Base-by-base conservation (phyloP, 2,113 vertebrate genomes). In the Lepus americanus region DNA sequence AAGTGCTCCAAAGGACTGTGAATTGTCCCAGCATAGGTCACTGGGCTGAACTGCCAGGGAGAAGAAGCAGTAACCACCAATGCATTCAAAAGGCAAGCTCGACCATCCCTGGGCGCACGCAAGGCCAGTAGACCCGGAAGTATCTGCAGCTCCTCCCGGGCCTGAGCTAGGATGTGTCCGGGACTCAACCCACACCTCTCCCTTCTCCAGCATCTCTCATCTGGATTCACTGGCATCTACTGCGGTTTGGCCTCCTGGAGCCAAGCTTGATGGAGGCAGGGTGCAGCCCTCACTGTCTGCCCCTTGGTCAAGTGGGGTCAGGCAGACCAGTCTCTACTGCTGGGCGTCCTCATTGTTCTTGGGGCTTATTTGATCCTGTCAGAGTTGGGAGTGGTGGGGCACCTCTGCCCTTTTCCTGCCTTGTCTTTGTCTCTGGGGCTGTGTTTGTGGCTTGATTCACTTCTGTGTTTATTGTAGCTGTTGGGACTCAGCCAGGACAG, bases 81-180 rank as follows among this genome's bases (percentile, higher is more conserved):
- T 29, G 25, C 31, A 49, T 27, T 82, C 33, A 44, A 27, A 63
- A 1, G 53, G 59, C 53, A 31, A 10, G 73, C 19, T n/a, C 0
- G 0, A 9, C 19, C 9, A 16, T 51, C 27, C 22, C 36, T 17
- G 9, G 69, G 3, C 2, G 1, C 19, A 33, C 4, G 0, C 17
- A 44, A 61, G 5, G 25, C 33, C 7, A 6, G 3, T 14, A 69
- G 61, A 22, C 10, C 51, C 61, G 1, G 6, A 36, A 86, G 19
- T 31, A 74, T 53, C 12, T 14, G 31, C 6, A 25, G 61, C 8
- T 5, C n/a, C 36, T 73, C 81, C 27, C 8, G 4, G 22, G 44
- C 39, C 84, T 64, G 44, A 12, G n/a, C 64, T 12, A 17, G 69
- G 76, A 74, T 14, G 17, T 27, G 17, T 19, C 0, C 0, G 6